Percentiles rank a stretch among this genome's conserved stretches.
Conservation (phyloP, 2,113 vertebrate species). For the Oenanthe melanoleuca region DNA sequence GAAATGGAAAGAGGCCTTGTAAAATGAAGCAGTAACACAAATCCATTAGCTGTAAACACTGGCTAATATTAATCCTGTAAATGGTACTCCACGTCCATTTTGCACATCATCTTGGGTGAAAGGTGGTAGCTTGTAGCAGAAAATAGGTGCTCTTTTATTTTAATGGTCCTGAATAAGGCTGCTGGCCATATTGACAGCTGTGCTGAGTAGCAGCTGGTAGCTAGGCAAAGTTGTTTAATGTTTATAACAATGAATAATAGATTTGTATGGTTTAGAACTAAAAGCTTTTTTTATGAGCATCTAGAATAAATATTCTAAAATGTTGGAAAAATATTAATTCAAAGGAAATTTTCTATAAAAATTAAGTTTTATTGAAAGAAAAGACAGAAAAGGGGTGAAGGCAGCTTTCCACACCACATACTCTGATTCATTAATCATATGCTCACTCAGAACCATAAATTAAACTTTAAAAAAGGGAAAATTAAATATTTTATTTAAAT, state of each 20-base stretch:
- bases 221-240: conserved; percentile 23
- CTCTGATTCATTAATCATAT: neutral
- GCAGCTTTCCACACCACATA: neutral
- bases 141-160: conserved; percentile 52
- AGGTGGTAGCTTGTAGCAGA: conserved; percentile 36
- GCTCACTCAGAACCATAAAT: neutral
- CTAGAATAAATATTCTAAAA: neutral
- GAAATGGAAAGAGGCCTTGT: conserved; percentile 54
- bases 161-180: conserved; percentile 51
- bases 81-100: conserved; percentile 32
- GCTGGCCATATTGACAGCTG: conserved; percentile 44
- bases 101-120: conserved; percentile 43
- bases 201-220: neutral
- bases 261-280: neutral
- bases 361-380: conserved; percentile 22
- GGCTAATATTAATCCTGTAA: conserved; percentile 55
- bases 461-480: neutral
- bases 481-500: neutral
- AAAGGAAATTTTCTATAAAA: neutral
- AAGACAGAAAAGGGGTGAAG: neutral
- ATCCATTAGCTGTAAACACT: conserved; percentile 49
- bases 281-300: neutral
- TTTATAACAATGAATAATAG: conserved; percentile 25
- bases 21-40: conserved; percentile 52
- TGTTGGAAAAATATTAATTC: neutral